Base-by-base conservation (phyloP, 2,113 vertebrate species). In the Otolemur garnettii region DNA sequence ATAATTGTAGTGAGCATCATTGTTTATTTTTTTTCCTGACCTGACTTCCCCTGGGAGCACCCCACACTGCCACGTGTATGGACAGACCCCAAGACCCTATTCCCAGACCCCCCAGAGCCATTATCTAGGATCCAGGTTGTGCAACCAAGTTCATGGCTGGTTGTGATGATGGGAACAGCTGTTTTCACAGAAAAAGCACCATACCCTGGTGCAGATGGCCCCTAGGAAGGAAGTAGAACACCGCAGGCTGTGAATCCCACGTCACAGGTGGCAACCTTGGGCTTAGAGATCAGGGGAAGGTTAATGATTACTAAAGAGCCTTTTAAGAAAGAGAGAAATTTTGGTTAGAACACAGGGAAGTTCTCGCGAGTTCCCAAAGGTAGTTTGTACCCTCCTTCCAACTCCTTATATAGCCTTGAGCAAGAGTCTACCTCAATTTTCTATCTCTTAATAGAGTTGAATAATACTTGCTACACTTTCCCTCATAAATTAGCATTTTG, bases 231-330 rank as follows among this genome's bases (percentile, higher is more conserved):
- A 80, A 81, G 33, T 60, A 28, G 33, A 28, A 3, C 13, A n/a
- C 28, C 6, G 21, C 13, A 45, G 79, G 74, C 87, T 19, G 45
- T 80, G 72, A 57, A 26, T 33, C 83, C 69, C 0, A 0, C 7
- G 93, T 87, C 96, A 95, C 96, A 97, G 93, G 97, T 95, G 93
- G 83, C 80, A 68, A 19, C 68, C 85, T 45, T 22, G 68, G 42
- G 35, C 5, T 0, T 4, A 50, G 45, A 19, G 50, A 72, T 60
- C 57, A 2, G 30, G 35, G 10, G 59, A 57, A 42, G 84, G 80
- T 60, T 80, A 5, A 24, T 13, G 19, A 18, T 55, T 74, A 66
- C 35, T 60, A 72, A 57, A n/a, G 22, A 57, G 84, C 7, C 71
- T 68, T 90, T 82, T 18, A 11, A 78, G 72, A 64, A 33, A n/a